These are phyloP conservation scores for Formica aserva DNA, from an alignment of 2,888 invertebrate genomes.

Conservation along the genomic window DNA sequence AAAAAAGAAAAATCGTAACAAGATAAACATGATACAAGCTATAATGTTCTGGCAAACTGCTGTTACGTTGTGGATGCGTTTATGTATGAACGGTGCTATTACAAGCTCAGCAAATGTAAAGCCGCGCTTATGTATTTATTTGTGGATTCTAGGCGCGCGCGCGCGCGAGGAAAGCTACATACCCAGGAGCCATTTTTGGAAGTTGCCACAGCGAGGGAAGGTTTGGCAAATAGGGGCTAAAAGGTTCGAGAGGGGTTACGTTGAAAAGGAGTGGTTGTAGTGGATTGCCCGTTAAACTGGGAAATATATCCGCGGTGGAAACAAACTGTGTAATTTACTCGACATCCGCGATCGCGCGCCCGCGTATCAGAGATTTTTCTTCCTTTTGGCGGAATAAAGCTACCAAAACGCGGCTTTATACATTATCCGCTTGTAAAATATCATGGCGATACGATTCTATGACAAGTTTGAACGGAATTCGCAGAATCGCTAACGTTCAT, in stretches of 20 bases:
- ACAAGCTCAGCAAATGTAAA: conserved; percentile 50
- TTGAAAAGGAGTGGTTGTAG: conserved; percentile 64
- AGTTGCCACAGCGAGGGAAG: conserved; percentile 45
- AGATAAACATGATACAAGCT: conserved; percentile 6
- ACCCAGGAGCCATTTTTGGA: conserved; percentile 60
- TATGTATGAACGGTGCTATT: conserved; percentile 22
- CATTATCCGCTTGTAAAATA: conserved; percentile 22
- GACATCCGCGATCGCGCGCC: conserved; percentile 55
- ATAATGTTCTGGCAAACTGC: not conserved
- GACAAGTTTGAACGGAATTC: conserved; percentile 1
- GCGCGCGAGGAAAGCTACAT: conserved; percentile 13
- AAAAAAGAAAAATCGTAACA: conserved; percentile 11
- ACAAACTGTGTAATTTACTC: conserved; percentile 72
- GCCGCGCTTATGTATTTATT: conserved; percentile 57
- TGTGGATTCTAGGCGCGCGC: conserved; percentile 13
- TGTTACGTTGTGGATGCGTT: not conserved
- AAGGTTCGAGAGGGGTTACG: conserved; percentile 63
- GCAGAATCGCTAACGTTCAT: not conserved
- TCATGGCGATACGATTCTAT: not conserved
- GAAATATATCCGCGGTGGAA: conserved; percentile 66
- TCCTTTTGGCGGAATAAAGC: conserved; percentile 2
- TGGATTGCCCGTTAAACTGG: conserved; percentile 64
- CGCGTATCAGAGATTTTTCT: conserved; percentile 21
- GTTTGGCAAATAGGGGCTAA: conserved; percentile 65
- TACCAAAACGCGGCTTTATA: conserved; percentile 5